A percentile compares a stretch with the other conserved stretches of the same genome.
These are phyloP conservation scores for Xenops minutus DNA, from an alignment of 2,797 vertebrate species.

Conservation along the genomic window DNA sequence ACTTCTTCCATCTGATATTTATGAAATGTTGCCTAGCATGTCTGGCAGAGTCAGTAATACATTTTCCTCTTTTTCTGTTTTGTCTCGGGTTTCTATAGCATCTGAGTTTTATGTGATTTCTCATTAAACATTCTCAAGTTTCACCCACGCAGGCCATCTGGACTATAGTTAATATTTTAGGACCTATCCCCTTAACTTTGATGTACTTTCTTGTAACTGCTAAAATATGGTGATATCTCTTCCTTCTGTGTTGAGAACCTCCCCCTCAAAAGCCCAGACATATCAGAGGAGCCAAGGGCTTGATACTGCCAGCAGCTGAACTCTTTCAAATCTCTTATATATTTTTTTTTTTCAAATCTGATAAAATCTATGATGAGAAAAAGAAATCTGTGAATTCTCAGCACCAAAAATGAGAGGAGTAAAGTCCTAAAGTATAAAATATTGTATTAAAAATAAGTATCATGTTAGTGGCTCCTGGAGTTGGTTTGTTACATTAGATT, in stretches of 20 bases:
- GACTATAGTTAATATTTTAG: slow-evolving; percentile 65
- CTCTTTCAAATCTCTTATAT: not conserved
- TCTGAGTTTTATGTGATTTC: slow-evolving; percentile 59
- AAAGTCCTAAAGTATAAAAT: not conserved
- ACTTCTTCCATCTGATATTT: slow-evolving; percentile 49
- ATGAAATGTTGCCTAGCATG: slow-evolving; percentile 56
- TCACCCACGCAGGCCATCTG: slow-evolving; percentile 56
- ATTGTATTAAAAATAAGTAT: not conserved
- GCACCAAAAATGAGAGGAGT: not conserved
- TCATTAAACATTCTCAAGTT: slow-evolving; percentile 63
- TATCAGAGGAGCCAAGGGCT: slow-evolving; percentile 21
- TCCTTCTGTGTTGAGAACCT: slow-evolving; percentile 53
- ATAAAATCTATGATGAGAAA: not conserved
- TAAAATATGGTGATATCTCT: slow-evolving; percentile 48
- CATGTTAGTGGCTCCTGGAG: not conserved
- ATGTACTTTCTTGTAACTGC: slow-evolving; percentile 60
- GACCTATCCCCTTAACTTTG: slow-evolving; percentile 56
- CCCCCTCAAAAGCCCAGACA: slow-evolving; percentile 41
- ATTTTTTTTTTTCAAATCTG: slow-evolving; percentile 14
- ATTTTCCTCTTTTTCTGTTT: slow-evolving; percentile 61
- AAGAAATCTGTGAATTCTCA: slow-evolving; percentile 3
- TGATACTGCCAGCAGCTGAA: slow-evolving; percentile 40
- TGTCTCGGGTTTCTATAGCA: slow-evolving; percentile 65
- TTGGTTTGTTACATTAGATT: not conserved
- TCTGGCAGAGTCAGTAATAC: slow-evolving; percentile 60